Percentiles rank a stretch among this genome's conserved stretches.
These are phyloP conservation scores for Lindbergichthys nudifrons DNA, from an alignment of 2,797 vertebrate species.

Conservation along the genomic window DNA sequence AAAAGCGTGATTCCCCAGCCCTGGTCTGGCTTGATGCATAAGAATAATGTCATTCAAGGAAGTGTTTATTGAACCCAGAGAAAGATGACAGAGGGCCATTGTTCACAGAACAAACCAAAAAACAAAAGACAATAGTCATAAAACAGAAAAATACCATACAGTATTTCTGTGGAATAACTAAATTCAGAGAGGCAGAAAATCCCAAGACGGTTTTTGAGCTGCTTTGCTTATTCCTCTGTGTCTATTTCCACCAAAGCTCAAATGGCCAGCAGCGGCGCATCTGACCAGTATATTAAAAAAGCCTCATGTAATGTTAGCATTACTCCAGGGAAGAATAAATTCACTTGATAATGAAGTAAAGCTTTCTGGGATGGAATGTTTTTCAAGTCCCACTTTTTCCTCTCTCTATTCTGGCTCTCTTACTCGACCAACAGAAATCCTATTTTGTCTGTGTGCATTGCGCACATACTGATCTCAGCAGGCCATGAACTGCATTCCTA, in stretches of 20 bases:
- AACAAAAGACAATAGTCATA: conserved; percentile 65
- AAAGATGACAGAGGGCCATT: conserved; percentile 67
- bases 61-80: conserved; percentile 76
- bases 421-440: conserved; percentile 63
- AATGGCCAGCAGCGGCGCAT: conserved; percentile 62
- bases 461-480: conserved; percentile 74
- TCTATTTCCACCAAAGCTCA: conserved; percentile 66
- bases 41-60: conserved; percentile 77
- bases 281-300: conserved; percentile 81
- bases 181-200: conserved; percentile 71
- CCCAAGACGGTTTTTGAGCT: conserved; percentile 62
- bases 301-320: conserved; percentile 77
- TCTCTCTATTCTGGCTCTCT: conserved; percentile 49
- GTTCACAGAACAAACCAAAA: conserved; percentile 70
- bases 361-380: conserved; percentile 68
- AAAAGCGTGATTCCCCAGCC: conserved; percentile 74
- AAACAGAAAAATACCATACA: conserved; percentile 57
- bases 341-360: conserved; percentile 81
- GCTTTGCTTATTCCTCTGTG: conserved; percentile 67
- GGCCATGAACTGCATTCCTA: conserved; percentile 74
- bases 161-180: conserved; percentile 54
- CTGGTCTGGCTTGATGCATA: conserved; percentile 68
- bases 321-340: conserved; percentile 79
- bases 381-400: conserved; percentile 52
- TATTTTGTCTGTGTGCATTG: conserved; percentile 72